Evolutionary conservation across 2,888 invertebrate species (phyloP).

Genomic region (Dinocampus coccinellae): DNA sequence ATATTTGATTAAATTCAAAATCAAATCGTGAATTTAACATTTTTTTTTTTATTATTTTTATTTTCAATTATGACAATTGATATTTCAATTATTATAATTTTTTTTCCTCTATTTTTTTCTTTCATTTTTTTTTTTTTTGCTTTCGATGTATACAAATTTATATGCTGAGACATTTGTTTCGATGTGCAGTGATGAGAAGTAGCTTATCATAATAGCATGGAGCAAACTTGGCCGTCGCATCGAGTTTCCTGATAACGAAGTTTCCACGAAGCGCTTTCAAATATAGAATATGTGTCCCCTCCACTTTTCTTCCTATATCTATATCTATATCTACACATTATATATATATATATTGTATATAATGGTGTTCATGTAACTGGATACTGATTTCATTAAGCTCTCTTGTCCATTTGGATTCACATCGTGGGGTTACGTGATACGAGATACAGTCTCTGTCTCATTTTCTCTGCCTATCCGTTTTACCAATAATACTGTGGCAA

Average conservation of each 20-base stretch:
- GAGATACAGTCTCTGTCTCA: constrained; percentile 5
- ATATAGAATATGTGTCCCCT: constrained; percentile 18
- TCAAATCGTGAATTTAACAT: too few relatives aligned
- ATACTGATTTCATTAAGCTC: constrained; percentile 47
- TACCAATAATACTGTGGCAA: not conserved
- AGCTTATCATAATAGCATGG: constrained; percentile 12
- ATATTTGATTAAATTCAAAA: not conserved
- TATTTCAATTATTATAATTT: too few relatives aligned
- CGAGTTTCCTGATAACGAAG: constrained; percentile 26
- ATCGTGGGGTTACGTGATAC: constrained; percentile 38
- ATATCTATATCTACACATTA: too few relatives aligned
- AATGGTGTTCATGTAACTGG: constrained; percentile 33
- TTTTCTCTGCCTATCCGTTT: too few relatives aligned
- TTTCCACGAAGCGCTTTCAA: constrained; percentile 26
- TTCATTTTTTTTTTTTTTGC: too few relatives aligned
- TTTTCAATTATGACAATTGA: too few relatives aligned
- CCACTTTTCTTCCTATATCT: not conserved
- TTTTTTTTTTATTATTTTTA: too few relatives aligned
- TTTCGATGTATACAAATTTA: not conserved
- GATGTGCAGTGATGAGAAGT: not conserved
- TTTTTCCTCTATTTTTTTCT: too few relatives aligned
- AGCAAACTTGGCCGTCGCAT: constrained; percentile 21
- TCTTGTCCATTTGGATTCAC: constrained; percentile 42
- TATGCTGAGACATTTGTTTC: not conserved
- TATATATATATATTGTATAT: not conserved